Evolutionary conservation across 2,888 invertebrate species (phyloP), one percentile per base, ranked within the genome.

Genomic region (Nipponacmea schrenckii): DNA sequence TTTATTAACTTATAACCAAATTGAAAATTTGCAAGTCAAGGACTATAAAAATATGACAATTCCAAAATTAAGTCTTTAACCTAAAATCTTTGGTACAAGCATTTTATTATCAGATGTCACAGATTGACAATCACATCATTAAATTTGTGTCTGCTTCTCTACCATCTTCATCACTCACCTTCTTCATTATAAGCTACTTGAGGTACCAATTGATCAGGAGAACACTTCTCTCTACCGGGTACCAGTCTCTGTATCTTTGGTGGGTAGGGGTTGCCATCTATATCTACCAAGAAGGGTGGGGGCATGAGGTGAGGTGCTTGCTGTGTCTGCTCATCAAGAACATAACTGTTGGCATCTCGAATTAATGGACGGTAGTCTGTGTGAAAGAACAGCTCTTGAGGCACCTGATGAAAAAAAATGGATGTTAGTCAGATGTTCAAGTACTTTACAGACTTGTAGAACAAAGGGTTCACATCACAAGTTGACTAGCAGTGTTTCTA

Each of bases 251-350:
- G 98, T 81, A 94, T 90, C 77, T 91, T 90, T 0, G 96, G 95
- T 17, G 95, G 94, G 90, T 97, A 96, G 0, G 97, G 97, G 85
- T 95, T 96, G 1, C 96, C 97, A 90, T 98, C 96, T 69, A 96
- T 94, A 90, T 98, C 96, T 27, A 98, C 98, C 15, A 99, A 91
- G 90, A 97, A 96, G 4, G 98, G 97, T 0, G 98, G 97, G 27
- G 97, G 96, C 96, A 98, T 96, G 72, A 97, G 91, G 91, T 99
- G 97, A 0, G 98, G 98, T 67, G 97, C 95, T 70, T 94, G 93
- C 89, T 97, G 96, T 0, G 97, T 98, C 90, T 97, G 97, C 88
- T 98, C 98, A 90, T 99, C 98, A 70, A 97, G 90, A 1, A 97
- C 97, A 83, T 94, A 94, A 86, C 96, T 94, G 80, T 94, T 93